Conservation (phyloP, 2,113 vertebrate genomes). For the Barnardius zonarius region DNA sequence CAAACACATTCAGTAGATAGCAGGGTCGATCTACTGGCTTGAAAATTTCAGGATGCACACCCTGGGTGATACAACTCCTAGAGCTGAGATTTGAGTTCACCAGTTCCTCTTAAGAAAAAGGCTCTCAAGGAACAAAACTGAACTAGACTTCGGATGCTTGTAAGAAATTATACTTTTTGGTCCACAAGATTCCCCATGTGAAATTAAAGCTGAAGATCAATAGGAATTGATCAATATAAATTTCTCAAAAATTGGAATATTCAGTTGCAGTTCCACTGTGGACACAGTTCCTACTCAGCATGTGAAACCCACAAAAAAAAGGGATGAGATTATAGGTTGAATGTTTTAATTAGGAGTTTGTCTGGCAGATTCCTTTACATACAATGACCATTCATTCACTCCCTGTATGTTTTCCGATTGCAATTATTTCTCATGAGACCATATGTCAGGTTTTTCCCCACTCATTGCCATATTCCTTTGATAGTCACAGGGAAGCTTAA, state of each 20-base stretch:
- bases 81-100: neutral
- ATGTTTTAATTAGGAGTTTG: neutral
- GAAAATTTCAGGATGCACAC: neutral
- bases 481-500: neutral
- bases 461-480: neutral
- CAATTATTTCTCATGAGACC: neutral
- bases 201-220: neutral
- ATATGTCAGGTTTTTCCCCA: neutral
- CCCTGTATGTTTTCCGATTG: neutral
- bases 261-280: neutral
- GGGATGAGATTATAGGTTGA: neutral
- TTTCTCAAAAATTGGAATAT: neutral
- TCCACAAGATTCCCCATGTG: neutral
- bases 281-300: neutral
- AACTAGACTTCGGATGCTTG: neutral
- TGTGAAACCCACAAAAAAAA: neutral
- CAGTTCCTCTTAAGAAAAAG: neutral
- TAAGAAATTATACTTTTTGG: neutral
- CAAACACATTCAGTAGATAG: neutral
- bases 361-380: neutral
- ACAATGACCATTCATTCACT: neutral
- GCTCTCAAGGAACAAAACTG: neutral
- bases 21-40: neutral
- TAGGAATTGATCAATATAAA: neutral
- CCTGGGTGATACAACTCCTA: fast-evolving